A percentile compares a stretch with the other conserved stretches of the same genome.
Evolutionary conservation across 1,140 invertebrate species (phyloP).

Genomic region (Habropoda laboriosa): DNA sequence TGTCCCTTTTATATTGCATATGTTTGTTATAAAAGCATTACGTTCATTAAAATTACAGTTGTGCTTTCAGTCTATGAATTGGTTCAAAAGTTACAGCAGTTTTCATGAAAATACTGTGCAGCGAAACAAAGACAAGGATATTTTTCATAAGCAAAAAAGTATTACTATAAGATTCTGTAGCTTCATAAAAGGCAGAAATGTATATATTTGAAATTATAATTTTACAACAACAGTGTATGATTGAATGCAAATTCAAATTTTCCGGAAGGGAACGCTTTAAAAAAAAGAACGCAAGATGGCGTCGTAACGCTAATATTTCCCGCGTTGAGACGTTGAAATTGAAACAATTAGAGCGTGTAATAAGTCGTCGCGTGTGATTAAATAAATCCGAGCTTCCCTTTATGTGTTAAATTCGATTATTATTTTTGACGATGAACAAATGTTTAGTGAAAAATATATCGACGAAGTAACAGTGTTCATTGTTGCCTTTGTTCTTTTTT

Average conservation of each 20-base stretch:
- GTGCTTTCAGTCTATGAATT: background rate
- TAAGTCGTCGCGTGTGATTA: background rate
- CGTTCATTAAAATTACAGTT: background rate
- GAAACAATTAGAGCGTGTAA: background rate
- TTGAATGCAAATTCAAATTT: background rate
- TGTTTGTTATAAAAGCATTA: background rate
- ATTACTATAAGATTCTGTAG: background rate
- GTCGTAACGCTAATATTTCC: background rate
- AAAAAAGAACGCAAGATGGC: constrained; percentile 4
- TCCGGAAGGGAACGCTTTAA: background rate
- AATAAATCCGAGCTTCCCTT: background rate
- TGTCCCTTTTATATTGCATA: background rate
- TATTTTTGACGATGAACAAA: background rate
- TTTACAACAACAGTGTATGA: background rate
- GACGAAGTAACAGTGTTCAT: background rate
- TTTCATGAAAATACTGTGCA: background rate
- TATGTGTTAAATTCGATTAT: background rate
- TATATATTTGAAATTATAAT: background rate
- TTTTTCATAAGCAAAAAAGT: too few species aligned
- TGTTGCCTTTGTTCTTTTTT: too few species aligned
- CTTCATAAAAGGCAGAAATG: background rate
- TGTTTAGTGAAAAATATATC: background rate
- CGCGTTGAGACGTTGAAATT: constrained; percentile 28
- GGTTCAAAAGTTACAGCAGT: background rate
- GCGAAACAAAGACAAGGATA: background rate